Conservation (phyloP, 2,113 vertebrate species). For the Rhinolophus sinicus region DNA sequence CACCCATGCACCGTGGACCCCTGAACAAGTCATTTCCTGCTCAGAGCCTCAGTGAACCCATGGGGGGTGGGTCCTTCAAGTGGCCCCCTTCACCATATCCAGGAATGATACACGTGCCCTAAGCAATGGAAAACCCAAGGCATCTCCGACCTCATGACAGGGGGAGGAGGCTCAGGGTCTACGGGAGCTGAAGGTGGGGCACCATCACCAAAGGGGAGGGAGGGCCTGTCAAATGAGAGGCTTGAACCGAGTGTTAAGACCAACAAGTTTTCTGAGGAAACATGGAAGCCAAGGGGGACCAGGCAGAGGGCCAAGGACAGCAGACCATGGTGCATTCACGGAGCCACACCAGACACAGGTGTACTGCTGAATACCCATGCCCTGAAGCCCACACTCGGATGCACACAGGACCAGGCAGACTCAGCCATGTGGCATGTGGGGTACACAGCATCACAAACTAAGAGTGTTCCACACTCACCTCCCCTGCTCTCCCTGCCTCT, state of each 20-base stretch:
- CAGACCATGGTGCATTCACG: fast-evolving
- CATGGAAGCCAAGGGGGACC: fast-evolving
- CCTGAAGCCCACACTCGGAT: neutral
- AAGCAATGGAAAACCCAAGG: neutral
- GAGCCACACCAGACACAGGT: neutral
- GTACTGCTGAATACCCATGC: no score
- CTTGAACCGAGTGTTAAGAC: neutral
- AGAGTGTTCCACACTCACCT: fast-evolving
- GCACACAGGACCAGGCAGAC: fast-evolving
- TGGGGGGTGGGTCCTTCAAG: neutral
- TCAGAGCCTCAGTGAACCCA: neutral
- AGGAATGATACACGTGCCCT: neutral
- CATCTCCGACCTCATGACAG: fast-evolving
- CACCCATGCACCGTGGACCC: neutral
- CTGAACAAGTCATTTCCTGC: neutral
- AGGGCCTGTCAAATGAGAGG: neutral
- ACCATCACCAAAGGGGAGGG: fast-evolving
- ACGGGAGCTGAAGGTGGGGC: neutral
- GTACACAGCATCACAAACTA: no score
- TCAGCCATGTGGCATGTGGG: no score
- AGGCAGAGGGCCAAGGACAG: no score
- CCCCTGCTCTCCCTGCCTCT: fast-evolving
- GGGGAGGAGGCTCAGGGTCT: neutral
- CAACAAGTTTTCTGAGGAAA: neutral
- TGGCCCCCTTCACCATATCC: neutral